Evolutionary conservation across 2,113 vertebrate species (phyloP).

Genomic region (Macroglossus sobrinus): DNA sequence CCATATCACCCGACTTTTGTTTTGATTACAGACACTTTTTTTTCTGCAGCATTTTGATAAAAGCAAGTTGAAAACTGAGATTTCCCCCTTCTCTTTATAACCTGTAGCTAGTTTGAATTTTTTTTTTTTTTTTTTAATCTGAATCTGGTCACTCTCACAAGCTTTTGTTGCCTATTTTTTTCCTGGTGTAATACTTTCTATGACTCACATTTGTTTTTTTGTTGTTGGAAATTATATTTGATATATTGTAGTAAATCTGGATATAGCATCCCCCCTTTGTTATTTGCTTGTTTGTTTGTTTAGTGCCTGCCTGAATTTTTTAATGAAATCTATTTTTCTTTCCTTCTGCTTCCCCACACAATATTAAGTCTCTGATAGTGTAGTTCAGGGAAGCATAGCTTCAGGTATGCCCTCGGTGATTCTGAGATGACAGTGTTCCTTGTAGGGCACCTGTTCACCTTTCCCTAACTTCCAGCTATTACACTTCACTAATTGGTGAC

Average conservation of each 20-base stretch:
- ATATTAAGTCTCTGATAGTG: not conserved
- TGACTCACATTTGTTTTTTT: not conserved
- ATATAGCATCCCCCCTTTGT: not conserved
- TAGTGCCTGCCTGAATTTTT: not conserved
- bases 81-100: accelerated
- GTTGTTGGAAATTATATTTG: not conserved
- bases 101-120: not conserved
- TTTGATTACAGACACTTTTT: not conserved
- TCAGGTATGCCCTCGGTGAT: not conserved
- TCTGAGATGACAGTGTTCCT: not conserved
- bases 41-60: not conserved
- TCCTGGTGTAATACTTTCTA: not conserved
- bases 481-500: not conserved
- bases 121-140: not conserved
- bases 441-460: not conserved
- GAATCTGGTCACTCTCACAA: not conserved
- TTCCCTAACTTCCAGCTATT: not conserved
- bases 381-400: no score
- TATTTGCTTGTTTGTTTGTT: not conserved
- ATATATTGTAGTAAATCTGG: not conserved
- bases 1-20: not conserved
- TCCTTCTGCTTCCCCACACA: no score
- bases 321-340: not conserved
- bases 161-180: not conserved
- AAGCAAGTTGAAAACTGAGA: not conserved